Percentiles rank a stretch among this genome's conserved stretches.
phyloP scores from a whole-genome alignment of 1,140 invertebrate species.

The Coelopa frigida region DNA sequence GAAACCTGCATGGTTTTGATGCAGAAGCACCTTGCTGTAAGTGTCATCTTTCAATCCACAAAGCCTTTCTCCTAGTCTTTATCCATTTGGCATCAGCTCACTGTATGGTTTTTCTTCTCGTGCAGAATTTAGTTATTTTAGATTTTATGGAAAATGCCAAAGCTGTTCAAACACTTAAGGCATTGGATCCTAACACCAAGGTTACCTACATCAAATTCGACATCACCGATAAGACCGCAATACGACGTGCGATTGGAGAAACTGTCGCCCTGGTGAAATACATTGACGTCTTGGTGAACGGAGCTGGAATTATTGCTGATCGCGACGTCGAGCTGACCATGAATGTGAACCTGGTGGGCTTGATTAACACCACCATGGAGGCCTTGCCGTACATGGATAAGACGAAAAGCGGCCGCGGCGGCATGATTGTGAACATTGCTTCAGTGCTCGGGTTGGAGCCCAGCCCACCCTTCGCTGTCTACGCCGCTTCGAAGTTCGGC shows the following conservation, averaged over 20 bases:
- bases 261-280: conserved; percentile 30
- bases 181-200: conserved; percentile 33
- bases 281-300: conserved; percentile 37
- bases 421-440: conserved; percentile 56
- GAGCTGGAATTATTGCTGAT: conserved; percentile 37
- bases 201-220: conserved; percentile 33
- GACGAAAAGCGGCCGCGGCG: conserved; percentile 54
- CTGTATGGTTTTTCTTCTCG: not conserved
- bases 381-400: conserved; percentile 49
- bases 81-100: not conserved
- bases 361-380: conserved; percentile 36
- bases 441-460: conserved; percentile 44
- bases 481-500: conserved; percentile 15
- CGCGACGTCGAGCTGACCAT: conserved; percentile 37
- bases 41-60: not conserved
- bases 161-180: conserved; percentile 28
- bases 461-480: conserved; percentile 8
- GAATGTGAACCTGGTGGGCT: conserved; percentile 36
- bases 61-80: no score
- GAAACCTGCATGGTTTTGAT: conserved; percentile 22
- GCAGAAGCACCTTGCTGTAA: conserved; percentile 10
- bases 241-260: conserved; percentile 26
- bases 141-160: conserved; percentile 33
- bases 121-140: conserved; percentile 32
- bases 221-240: conserved; percentile 26